Evolutionary conservation across 2,888 invertebrate genomes (phyloP).

Genomic region (Protonemura montana): DNA sequence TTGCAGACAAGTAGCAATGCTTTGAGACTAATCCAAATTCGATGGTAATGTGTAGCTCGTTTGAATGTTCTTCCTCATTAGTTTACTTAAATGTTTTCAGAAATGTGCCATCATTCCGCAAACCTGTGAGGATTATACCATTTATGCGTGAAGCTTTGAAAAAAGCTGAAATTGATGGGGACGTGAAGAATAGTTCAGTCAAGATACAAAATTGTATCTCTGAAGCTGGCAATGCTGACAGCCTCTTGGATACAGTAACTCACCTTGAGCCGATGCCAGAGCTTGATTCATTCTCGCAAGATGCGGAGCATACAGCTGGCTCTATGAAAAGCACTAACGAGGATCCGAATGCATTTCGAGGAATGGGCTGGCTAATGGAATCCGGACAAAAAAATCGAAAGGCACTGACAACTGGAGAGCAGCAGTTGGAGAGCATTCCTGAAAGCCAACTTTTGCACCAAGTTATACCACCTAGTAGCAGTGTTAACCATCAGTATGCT

Average conservation of each 20-base stretch:
- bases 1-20: too few species aligned
- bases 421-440: not conserved
- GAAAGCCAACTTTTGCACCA: not conserved
- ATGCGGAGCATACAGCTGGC: not conserved
- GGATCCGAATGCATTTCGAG: not conserved
- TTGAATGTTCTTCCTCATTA: not conserved
- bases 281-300: not conserved
- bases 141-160: not conserved
- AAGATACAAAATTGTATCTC: too few species aligned
- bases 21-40: not conserved
- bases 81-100: not conserved
- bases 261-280: constrained; percentile 17
- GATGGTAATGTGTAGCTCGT: not conserved
- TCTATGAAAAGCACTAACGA: not conserved
- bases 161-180: not conserved
- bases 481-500: not conserved
- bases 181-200: not conserved
- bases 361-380: constrained; percentile 26
- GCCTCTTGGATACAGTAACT: not conserved
- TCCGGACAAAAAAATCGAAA: not conserved
- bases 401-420: not conserved
- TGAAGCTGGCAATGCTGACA: too few species aligned
- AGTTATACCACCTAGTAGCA: not conserved
- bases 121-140: not conserved
- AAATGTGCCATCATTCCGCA: not conserved